phyloP scores from a whole-genome alignment of 2,888 invertebrate genomes.

The Drosophila pseudotakahashii region DNA sequence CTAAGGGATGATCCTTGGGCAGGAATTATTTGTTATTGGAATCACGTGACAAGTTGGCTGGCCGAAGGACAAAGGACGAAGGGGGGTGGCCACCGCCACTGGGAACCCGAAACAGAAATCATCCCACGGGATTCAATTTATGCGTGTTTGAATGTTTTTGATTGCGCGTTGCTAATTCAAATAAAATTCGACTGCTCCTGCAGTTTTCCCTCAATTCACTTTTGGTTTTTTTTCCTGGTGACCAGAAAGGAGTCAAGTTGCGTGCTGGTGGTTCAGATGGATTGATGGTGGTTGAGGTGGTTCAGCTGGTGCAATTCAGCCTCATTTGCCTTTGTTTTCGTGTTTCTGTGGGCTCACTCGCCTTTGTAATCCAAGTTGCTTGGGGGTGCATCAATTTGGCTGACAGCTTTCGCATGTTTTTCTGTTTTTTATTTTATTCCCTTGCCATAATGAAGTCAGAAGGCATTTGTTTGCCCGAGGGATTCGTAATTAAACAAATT shows the following conservation, averaged over 20 bases:
- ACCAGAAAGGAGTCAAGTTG: slow-evolving; percentile 49
- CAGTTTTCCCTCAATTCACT: neutral
- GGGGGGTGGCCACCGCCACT: slow-evolving; percentile 48
- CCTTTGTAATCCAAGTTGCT: slow-evolving; percentile 32
- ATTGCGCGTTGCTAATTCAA: slow-evolving; percentile 80
- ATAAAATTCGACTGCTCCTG: slow-evolving; percentile 63
- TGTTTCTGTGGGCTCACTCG: slow-evolving; percentile 15
- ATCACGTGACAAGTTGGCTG: slow-evolving; percentile 82
- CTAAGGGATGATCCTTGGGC: slow-evolving; percentile 78
- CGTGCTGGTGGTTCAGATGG: slow-evolving; percentile 22
- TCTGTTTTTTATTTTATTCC: slow-evolving; percentile 1
- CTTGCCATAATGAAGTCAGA: no score
- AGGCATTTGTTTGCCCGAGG: slow-evolving; percentile 50
- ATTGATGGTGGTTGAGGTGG: slow-evolving; percentile 33
- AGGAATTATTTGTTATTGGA: slow-evolving; percentile 79
- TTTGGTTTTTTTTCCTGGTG: slow-evolving; percentile 15
- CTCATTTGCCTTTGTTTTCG: slow-evolving; percentile 66
- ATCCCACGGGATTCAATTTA: slow-evolving; percentile 83
- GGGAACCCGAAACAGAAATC: slow-evolving; percentile 71
- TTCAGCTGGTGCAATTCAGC: slow-evolving; percentile 53
- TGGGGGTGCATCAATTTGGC: slow-evolving; percentile 53
- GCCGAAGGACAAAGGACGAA: slow-evolving; percentile 3
- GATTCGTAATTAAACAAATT: slow-evolving; percentile 76
- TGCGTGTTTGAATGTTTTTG: slow-evolving; percentile 82
- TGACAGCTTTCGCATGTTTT: slow-evolving; percentile 71